Percentiles rank a stretch among this genome's conserved stretches.
phyloP scores from a whole-genome alignment of 1,140 invertebrate genomes.

The Caenorhabditis brenneri region DNA sequence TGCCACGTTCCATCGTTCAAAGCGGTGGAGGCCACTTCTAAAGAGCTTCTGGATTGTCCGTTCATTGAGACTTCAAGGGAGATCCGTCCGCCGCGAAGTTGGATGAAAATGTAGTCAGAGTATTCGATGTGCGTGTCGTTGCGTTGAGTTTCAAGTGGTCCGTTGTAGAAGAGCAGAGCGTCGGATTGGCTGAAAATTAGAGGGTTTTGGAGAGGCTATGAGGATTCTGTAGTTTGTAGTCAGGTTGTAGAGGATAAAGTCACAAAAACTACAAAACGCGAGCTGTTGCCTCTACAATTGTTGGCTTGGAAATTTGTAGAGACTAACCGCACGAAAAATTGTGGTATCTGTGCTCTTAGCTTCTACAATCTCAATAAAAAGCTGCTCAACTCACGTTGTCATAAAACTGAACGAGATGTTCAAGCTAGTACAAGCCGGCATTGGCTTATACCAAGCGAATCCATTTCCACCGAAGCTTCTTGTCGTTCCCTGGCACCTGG shows the following conservation, averaged over 20 bases:
- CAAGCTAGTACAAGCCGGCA: conserved; percentile 70
- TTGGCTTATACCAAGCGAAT: conserved; percentile 70
- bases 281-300: too few relatives aligned
- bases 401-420: conserved; percentile 67
- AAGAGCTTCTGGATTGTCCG: conserved; percentile 23
- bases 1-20: conserved; percentile 68
- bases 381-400: conserved; percentile 57
- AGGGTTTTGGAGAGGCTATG: neutral
- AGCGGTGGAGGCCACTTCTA: conserved; percentile 32
- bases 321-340: too few relatives aligned
- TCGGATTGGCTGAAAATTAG: conserved; percentile 57
- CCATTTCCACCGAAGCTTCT: conserved; percentile 64
- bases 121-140: conserved; percentile 59
- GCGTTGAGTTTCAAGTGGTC: conserved; percentile 60
- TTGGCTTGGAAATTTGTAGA: too few relatives aligned
- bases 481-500: conserved; percentile 69
- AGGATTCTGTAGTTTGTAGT: neutral
- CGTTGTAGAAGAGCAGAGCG: conserved; percentile 66
- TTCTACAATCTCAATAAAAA: too few relatives aligned
- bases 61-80: conserved; percentile 49
- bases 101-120: conserved; percentile 57
- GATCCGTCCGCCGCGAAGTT: conserved; percentile 52
- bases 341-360: neutral
- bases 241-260: too few relatives aligned
- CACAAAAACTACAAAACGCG: too few relatives aligned